A percentile compares a stretch with the other conserved stretches of the same genome.
phyloP scores from a whole-genome alignment of 2,797 vertebrate species.

The Diceros bicornis region DNA sequence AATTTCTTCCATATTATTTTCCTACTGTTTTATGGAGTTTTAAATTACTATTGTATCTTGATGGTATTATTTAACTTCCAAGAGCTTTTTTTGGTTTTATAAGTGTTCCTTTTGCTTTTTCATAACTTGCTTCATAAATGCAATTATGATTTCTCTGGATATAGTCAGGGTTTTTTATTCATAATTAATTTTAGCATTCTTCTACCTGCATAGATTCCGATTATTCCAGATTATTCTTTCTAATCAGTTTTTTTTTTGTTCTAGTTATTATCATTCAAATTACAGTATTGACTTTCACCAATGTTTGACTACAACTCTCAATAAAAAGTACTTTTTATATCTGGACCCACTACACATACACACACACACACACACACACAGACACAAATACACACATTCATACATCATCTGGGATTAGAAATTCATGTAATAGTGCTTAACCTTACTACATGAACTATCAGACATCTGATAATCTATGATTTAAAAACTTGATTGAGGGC shows the following conservation, averaged over 20 bases:
- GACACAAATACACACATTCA: neutral
- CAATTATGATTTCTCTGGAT: neutral
- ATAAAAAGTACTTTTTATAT: conserved; percentile 4
- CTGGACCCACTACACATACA: neutral
- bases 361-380: neutral
- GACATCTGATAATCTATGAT: neutral
- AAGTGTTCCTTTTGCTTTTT: neutral
- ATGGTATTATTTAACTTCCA: conserved; percentile 13
- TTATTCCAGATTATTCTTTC: neutral
- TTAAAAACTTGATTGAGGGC: neutral
- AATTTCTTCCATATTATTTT: conserved; percentile 36
- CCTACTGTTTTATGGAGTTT: neutral
- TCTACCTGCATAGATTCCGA: neutral
- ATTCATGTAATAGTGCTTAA: neutral
- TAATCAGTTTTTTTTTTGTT: neutral
- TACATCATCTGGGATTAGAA: neutral
- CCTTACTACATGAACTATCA: neutral
- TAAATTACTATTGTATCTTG: neutral
- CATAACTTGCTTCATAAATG: neutral
- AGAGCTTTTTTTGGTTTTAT: neutral
- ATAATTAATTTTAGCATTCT: conserved; percentile 62
- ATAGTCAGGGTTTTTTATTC: neutral
- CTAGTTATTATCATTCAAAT: neutral
- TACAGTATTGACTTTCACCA: conserved; percentile 1
- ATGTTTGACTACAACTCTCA: neutral